Conservation (phyloP, 2,888 invertebrate species). For the Trachelus iudaicus region DNA sequence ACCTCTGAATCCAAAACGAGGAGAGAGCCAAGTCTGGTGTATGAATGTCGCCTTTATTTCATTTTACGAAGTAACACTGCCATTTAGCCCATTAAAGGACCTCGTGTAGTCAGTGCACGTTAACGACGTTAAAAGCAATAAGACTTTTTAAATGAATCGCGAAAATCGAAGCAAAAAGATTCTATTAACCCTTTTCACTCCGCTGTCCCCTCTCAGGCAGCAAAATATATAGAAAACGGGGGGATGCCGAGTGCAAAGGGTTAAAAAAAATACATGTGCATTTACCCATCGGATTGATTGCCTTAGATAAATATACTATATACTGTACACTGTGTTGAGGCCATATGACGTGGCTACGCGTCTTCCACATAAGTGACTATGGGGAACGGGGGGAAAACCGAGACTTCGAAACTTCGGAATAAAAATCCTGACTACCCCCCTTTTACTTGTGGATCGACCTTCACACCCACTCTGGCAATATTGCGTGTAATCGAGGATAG, state of each 20-base stretch:
- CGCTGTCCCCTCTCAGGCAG: too few species aligned
- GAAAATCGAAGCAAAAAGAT: neutral
- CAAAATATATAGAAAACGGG: too few species aligned
- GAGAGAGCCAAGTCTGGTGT: slow-evolving; percentile 19
- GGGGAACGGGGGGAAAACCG: neutral
- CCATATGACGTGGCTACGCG: neutral
- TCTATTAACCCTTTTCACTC: too few species aligned
- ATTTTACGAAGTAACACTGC: slow-evolving; percentile 40
- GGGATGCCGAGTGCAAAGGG: too few species aligned
- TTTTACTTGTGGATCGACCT: neutral
- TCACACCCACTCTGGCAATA: neutral
- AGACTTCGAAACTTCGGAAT: neutral
- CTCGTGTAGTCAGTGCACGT: slow-evolving; percentile 35
- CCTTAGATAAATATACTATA: neutral
- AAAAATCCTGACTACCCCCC: neutral
- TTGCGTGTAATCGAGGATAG: neutral
- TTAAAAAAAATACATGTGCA: neutral
- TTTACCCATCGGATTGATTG: neutral
- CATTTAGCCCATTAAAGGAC: slow-evolving; percentile 36
- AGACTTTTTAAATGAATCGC: slow-evolving; percentile 24
- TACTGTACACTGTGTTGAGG: neutral
- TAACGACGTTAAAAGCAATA: slow-evolving; percentile 38
- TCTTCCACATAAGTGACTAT: neutral
- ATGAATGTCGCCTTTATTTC: slow-evolving; percentile 50
- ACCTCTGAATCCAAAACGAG: slow-evolving; percentile 9